Conservation (phyloP, 2,888 invertebrate genomes). For the Geotrupes spiniger region DNA sequence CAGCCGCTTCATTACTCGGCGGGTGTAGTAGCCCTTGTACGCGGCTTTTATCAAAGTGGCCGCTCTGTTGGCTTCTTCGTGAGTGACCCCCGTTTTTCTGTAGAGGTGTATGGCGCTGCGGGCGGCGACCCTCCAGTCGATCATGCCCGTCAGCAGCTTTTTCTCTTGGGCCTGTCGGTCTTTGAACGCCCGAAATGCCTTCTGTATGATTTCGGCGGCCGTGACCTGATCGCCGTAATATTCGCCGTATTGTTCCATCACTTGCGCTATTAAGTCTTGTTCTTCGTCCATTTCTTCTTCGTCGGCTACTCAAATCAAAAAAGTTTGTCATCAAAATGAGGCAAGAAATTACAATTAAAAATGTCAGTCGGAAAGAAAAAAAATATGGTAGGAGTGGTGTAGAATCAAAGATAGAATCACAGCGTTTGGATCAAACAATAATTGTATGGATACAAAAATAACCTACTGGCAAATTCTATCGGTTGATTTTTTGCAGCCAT, state of each 20-base stretch:
- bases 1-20: constrained; percentile 38
- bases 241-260: constrained; percentile 19
- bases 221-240: constrained; percentile 24
- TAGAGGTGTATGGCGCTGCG: constrained; percentile 45
- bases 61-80: constrained; percentile 46
- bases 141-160: constrained; percentile 41
- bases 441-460: no score
- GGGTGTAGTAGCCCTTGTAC: constrained; percentile 48
- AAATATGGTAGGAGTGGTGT: no score
- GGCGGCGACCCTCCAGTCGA: constrained; percentile 49
- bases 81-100: constrained; percentile 42
- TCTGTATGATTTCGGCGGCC: constrained; percentile 36
- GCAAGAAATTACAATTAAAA: constrained; percentile 29
- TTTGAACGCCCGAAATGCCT: constrained; percentile 39
- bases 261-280: constrained; percentile 12
- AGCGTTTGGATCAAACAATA: no score
- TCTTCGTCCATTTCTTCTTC: constrained; percentile 33
- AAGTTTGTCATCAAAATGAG: no score
- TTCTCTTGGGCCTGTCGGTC: constrained; percentile 35
- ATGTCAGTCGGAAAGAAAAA: no score
- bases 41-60: constrained; percentile 49
- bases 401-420: no score
- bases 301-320: not conserved
- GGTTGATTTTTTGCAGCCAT: constrained; percentile 24
- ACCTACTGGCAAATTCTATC: not conserved